Percentiles rank a stretch among this genome's conserved stretches.
Evolutionary conservation across 2,113 vertebrate species (phyloP).

Genomic region (Pungitius pungitius): DNA sequence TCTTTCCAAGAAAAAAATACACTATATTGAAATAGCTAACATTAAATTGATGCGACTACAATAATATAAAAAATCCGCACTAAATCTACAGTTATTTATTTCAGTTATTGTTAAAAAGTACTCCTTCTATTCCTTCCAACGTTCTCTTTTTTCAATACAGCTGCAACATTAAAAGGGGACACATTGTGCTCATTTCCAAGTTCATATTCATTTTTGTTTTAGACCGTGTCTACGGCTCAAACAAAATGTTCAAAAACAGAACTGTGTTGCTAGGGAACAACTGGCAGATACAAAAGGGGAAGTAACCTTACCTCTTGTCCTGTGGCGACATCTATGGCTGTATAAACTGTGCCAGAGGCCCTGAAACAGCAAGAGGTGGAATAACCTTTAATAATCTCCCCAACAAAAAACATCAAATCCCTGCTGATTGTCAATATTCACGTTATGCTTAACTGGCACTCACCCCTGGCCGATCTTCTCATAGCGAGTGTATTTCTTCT

Average conservation of each 20-base stretch:
- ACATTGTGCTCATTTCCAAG: background rate
- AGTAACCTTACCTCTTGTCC: conserved; percentile 88
- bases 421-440: background rate
- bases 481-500: conserved; percentile 96
- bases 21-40: background rate
- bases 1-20: background rate
- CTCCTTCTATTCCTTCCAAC: background rate
- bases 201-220: background rate
- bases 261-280: no score
- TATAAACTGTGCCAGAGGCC: conserved; percentile 97
- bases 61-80: background rate
- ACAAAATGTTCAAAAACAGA: background rate
- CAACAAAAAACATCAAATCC: background rate
- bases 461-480: conserved; percentile 99
- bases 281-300: background rate
- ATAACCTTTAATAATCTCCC: background rate
- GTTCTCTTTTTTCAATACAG: background rate
- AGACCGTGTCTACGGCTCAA: background rate
- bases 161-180: background rate
- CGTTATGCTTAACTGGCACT: conserved; percentile 58
- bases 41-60: background rate
- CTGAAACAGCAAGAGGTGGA: conserved; percentile 67
- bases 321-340: conserved; percentile 94
- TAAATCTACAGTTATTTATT: background rate
- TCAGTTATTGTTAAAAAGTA: background rate